These are phyloP conservation scores for Atherinosoma microstoma DNA, from an alignment of 2,797 vertebrate genomes.

Conservation along the genomic window DNA sequence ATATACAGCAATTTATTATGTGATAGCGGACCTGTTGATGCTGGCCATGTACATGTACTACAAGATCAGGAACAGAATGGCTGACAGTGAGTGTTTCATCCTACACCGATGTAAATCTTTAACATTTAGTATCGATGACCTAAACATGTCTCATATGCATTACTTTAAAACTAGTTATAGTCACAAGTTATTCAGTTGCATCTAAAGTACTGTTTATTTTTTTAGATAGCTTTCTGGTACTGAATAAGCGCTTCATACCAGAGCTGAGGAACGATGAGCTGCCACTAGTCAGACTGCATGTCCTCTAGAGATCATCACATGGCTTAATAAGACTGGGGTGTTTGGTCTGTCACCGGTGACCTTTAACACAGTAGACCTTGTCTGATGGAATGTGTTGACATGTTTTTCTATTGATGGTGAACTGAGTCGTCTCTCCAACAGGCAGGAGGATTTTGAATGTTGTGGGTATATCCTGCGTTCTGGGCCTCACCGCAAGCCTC, in stretches of 20 bases:
- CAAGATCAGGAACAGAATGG: slow-evolving; percentile 67
- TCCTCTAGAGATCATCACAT: background rate
- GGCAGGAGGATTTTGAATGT: slow-evolving; percentile 73
- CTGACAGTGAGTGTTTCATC: slow-evolving; percentile 65
- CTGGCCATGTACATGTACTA: slow-evolving; percentile 89
- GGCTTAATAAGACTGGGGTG: background rate
- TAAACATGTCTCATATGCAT: background rate
- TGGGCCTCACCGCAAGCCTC: slow-evolving; percentile 73
- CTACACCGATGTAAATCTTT: background rate
- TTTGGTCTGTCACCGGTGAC: background rate
- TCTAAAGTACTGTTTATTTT: background rate
- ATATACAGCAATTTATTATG: slow-evolving; percentile 95
- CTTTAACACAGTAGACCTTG: slow-evolving; percentile 6
- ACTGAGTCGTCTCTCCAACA: slow-evolving; percentile 37
- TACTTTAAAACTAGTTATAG: background rate
- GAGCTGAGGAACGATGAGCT: background rate
- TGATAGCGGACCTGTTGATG: slow-evolving; percentile 91
- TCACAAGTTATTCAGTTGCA: background rate
- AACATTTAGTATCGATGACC: background rate
- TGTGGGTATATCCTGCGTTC: slow-evolving; percentile 74
- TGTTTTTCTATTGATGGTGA: slow-evolving; percentile 19
- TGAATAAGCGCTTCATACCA: background rate
- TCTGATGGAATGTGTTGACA: slow-evolving; percentile 39
- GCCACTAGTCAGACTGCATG: background rate
- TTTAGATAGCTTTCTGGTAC: background rate